Conservation (phyloP, 2,888 invertebrate species). For the Thymelicus acteon region DNA sequence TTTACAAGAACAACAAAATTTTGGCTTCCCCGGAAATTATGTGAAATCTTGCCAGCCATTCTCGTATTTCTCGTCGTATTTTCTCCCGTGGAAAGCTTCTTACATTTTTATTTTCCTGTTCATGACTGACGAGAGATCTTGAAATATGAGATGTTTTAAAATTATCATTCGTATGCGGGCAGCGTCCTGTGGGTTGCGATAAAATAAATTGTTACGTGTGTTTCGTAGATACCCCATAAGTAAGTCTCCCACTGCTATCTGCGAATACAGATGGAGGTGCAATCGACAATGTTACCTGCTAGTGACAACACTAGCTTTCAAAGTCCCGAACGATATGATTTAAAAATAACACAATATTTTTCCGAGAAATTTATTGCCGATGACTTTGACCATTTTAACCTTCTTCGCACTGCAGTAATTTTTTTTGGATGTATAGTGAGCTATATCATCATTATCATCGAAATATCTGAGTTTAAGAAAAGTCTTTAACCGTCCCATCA, state of each 20-base stretch:
- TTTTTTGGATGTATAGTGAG: too few species aligned
- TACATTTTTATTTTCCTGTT: conserved; percentile 27
- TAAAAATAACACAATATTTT: not conserved
- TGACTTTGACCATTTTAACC: too few species aligned
- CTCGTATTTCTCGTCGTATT: conserved; percentile 20
- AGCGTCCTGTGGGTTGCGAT: conserved; percentile 27
- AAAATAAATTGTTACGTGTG: conserved; percentile 24
- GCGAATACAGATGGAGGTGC: not conserved
- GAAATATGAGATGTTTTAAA: conserved; percentile 31
- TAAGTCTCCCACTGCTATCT: not conserved
- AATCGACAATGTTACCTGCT: not conserved
- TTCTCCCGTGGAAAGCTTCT: conserved; percentile 23
- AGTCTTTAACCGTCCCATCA: too few species aligned
- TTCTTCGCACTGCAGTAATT: too few species aligned
- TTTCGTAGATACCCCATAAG: conserved; percentile 19
- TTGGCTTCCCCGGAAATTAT: conserved; percentile 15
- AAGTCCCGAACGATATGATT: not conserved
- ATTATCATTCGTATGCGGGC: conserved; percentile 24
- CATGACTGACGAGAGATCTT: conserved; percentile 11
- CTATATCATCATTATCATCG: too few species aligned
- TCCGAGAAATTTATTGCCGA: too few species aligned
- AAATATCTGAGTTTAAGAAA: too few species aligned
- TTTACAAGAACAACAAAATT: conserved; percentile 22
- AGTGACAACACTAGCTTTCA: not conserved
- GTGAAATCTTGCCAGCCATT: conserved; percentile 17